Evolutionary conservation across 2,113 vertebrate genomes (phyloP).

Genomic region (Naja naja): DNA sequence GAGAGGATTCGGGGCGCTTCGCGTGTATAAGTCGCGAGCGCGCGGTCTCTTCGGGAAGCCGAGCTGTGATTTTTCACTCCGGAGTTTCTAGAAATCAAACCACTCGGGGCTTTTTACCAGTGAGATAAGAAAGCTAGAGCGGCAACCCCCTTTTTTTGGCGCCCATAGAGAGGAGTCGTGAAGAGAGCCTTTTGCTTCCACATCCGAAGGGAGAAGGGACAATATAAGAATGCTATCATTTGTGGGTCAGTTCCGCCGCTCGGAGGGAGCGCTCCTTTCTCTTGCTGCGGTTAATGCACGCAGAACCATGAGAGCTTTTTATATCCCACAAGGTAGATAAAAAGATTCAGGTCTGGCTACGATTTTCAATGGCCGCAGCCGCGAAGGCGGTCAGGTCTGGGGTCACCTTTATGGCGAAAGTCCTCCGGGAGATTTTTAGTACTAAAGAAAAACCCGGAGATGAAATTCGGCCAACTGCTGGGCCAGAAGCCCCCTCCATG

Average conservation of each 20-base stretch:
- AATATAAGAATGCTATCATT: not conserved
- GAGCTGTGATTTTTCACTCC: not conserved
- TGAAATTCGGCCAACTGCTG: not conserved
- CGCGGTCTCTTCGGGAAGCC: not conserved
- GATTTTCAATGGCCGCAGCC: not conserved
- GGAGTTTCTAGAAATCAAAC: not conserved
- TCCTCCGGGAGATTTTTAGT: not conserved
- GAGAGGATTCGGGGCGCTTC: not conserved
- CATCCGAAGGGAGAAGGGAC: not conserved
- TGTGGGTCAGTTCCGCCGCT: not conserved
- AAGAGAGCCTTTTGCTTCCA: not conserved
- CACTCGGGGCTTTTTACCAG: not conserved
- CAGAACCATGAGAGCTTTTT: not conserved
- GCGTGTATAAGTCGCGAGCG: not conserved
- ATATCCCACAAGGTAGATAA: not conserved
- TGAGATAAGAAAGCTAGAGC: not conserved
- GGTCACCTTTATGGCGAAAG: not conserved
- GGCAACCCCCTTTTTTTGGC: not conserved
- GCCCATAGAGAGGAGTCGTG: not conserved
- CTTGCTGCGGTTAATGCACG: not conserved
- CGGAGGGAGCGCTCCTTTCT: not conserved
- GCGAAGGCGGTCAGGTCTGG: not conserved
- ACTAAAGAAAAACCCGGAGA: not conserved
- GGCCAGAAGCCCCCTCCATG: not conserved
- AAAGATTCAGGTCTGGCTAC: not conserved